These are phyloP conservation scores for Sterrhoptilus dennistouni DNA, from an alignment of 2,113 vertebrate genomes.

Conservation along the genomic window DNA sequence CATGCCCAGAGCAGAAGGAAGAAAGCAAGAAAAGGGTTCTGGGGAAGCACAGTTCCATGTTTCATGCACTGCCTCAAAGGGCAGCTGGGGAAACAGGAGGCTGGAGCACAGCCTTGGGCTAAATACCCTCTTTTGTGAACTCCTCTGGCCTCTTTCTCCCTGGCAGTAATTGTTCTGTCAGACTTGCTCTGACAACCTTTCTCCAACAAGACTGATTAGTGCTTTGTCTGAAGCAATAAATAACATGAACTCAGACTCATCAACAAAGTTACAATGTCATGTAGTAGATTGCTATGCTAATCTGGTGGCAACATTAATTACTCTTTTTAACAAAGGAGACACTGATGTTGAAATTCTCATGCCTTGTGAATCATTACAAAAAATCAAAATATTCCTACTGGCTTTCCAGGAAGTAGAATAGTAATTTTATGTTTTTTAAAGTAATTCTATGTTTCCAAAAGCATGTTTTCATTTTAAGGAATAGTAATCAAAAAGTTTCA, in stretches of 20 bases:
- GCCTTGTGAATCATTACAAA: neutral
- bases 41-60: neutral
- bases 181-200: neutral
- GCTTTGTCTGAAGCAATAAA: conserved; percentile 4
- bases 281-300: conserved; percentile 46
- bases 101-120: neutral
- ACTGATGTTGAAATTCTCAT: conserved; percentile 5
- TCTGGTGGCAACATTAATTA: conserved; percentile 41
- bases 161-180: neutral
- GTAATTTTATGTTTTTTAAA: neutral
- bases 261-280: conserved; percentile 32
- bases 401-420: neutral
- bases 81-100: neutral
- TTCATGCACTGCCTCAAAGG: neutral
- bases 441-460: neutral
- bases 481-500: neutral
- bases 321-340: conserved; percentile 23
- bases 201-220: conserved; percentile 4
- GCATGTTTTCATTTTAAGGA: neutral
- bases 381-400: neutral
- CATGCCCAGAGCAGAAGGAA: neutral
- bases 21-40: neutral
- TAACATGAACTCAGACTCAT: neutral
- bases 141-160: neutral
- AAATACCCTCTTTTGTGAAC: neutral